phyloP scores from a whole-genome alignment of 1,140 invertebrate genomes.

The Mercenaria mercenaria region DNA sequence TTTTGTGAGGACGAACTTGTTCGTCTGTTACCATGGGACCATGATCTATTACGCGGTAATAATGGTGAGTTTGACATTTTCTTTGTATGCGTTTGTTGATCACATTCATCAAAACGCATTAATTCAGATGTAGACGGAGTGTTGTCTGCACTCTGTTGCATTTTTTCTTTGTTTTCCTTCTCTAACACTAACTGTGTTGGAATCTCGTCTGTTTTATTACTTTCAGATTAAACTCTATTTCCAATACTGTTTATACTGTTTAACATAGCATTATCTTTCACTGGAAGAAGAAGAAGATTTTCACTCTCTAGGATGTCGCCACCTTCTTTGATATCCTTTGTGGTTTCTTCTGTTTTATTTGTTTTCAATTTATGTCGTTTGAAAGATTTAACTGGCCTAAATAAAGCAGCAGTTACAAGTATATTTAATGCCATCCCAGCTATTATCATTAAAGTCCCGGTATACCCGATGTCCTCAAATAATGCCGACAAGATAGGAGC shows the following conservation, averaged over 20 bases:
- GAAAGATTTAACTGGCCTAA: slow-evolving; percentile 58
- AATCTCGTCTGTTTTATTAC: slow-evolving; percentile 28
- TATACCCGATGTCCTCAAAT: slow-evolving; percentile 48
- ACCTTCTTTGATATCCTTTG: neutral
- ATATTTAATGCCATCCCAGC: slow-evolving; percentile 50
- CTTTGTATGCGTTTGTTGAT: neutral
- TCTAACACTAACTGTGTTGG: slow-evolving; percentile 21
- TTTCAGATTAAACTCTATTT: neutral
- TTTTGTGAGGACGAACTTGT: neutral
- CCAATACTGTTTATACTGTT: neutral
- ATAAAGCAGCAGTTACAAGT: slow-evolving; percentile 22
- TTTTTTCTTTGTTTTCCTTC: slow-evolving; percentile 9
- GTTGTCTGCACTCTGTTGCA: too few species aligned
- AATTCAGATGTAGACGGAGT: neutral
- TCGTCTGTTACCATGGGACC: slow-evolving; percentile 16
- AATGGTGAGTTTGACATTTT: slow-evolving; percentile 17
- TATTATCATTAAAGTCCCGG: slow-evolving; percentile 50
- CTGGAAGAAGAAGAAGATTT: neutral
- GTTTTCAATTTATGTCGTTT: neutral
- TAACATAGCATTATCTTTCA: neutral
- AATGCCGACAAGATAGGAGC: slow-evolving; percentile 53
- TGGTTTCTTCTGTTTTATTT: neutral
- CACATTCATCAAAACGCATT: slow-evolving; percentile 27
- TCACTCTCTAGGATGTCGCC: neutral
- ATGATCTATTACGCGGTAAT: slow-evolving; percentile 28